Conservation (phyloP, 2,888 invertebrate species). For the Conistra vaccinii region DNA sequence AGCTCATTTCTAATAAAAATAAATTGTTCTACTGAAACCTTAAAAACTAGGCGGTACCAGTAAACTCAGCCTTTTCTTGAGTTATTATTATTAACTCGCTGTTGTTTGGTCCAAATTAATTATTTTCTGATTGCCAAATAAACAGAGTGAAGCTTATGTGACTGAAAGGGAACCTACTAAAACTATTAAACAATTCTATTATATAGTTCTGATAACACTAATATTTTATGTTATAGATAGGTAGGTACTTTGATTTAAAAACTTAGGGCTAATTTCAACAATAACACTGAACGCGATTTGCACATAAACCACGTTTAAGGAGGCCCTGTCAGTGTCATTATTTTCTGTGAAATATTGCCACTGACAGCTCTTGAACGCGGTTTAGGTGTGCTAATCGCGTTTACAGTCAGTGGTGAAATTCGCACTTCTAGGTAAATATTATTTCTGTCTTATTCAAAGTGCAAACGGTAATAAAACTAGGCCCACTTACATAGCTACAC, state of each 20-base stretch:
- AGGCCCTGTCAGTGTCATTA: no score
- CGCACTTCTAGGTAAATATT: not conserved
- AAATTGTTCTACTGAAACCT: slow-evolving; percentile 11
- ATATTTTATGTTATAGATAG: not conserved
- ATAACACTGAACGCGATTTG: no score
- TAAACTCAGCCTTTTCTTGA: not conserved
- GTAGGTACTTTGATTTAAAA: not conserved
- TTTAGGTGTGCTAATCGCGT: no score
- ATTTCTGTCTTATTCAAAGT: not conserved
- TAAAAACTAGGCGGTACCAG: slow-evolving; percentile 8
- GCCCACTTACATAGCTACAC: not conserved
- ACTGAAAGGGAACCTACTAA: no score
- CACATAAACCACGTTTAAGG: no score
- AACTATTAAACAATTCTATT: no score
- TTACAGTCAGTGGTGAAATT: no score
- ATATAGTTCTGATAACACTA: not conserved
- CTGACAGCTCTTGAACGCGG: no score
- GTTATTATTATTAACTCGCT: not conserved
- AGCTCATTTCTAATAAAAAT: not conserved
- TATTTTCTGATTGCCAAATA: not conserved
- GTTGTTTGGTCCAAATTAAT: not conserved
- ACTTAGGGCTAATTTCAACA: no score
- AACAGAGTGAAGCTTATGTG: not conserved
- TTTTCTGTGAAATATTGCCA: no score
- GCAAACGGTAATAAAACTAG: not conserved